phyloP scores from a whole-genome alignment of 2,888 invertebrate genomes.

The Drosophila kanekoi region DNA sequence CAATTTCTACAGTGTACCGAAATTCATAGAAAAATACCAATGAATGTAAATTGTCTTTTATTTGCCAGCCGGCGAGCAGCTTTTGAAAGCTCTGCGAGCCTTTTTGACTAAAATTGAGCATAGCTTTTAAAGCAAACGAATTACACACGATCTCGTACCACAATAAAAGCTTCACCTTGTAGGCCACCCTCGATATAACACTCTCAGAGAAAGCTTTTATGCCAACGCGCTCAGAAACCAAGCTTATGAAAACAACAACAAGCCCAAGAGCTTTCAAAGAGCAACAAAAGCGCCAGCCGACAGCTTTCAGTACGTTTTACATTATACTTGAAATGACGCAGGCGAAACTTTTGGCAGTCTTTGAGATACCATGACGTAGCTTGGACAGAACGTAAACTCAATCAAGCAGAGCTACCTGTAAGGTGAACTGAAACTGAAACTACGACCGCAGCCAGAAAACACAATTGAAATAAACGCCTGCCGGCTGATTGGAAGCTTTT shows the following conservation, averaged over 20 bases:
- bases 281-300: constrained; percentile 38
- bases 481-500: constrained; percentile 13
- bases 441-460: neutral
- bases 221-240: constrained; percentile 38
- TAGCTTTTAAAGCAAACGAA: constrained; percentile 33
- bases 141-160: constrained; percentile 32
- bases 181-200: constrained; percentile 35
- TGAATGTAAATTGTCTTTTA: neutral
- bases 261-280: constrained; percentile 46
- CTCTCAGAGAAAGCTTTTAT: constrained; percentile 18
- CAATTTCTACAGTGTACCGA: neutral
- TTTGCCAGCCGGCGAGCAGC: constrained; percentile 1
- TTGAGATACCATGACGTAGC: constrained; percentile 63
- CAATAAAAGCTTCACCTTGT: constrained; percentile 17
- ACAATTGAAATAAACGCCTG: constrained; percentile 1
- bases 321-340: constrained; percentile 51
- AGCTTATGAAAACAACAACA: constrained; percentile 43
- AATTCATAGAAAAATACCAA: neutral
- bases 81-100: constrained; percentile 37
- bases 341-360: constrained; percentile 64
- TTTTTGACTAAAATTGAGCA: neutral
- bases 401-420: constrained; percentile 3
- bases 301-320: constrained; percentile 55
- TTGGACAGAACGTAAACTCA: constrained; percentile 52
- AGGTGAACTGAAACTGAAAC: constrained; percentile 1